Percentiles rank a stretch among this genome's conserved stretches.
These are phyloP conservation scores for Itoplectis maculator DNA, from an alignment of 2,888 invertebrate genomes.

Conservation along the genomic window DNA sequence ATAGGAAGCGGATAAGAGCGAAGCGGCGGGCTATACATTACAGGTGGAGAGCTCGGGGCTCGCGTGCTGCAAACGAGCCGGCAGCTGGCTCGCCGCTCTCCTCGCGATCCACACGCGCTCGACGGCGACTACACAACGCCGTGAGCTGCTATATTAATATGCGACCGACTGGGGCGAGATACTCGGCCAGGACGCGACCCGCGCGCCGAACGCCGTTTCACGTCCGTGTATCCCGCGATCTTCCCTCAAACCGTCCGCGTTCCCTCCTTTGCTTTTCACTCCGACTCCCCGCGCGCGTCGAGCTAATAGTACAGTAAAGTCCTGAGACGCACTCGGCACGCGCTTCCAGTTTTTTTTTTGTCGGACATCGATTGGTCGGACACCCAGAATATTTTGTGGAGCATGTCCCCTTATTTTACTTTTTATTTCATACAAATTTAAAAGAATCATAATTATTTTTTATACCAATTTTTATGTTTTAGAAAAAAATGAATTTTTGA, in stretches of 20 bases:
- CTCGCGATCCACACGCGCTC: no score
- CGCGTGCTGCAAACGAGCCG: slow-evolving; percentile 83
- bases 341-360: slow-evolving; percentile 18
- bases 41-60: slow-evolving; percentile 82
- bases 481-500: no score
- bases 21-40: slow-evolving; percentile 79
- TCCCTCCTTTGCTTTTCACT: slow-evolving; percentile 28
- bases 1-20: slow-evolving; percentile 67
- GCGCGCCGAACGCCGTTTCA: slow-evolving; percentile 39
- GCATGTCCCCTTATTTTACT: no score
- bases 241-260: slow-evolving; percentile 28
- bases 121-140: slow-evolving; percentile 63
- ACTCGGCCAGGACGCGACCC: slow-evolving; percentile 74
- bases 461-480: no score
- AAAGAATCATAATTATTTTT: no score
- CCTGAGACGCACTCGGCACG: slow-evolving; percentile 36
- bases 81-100: slow-evolving; percentile 82
- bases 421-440: no score
- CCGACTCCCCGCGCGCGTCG: no score
- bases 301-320: slow-evolving; percentile 8
- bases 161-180: slow-evolving; percentile 79
- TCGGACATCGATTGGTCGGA: background rate
- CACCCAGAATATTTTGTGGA: no score
- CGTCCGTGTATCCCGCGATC: slow-evolving; percentile 23
- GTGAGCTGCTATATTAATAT: slow-evolving; percentile 78